These are phyloP conservation scores for Pogonus chalceus DNA, from an alignment of 1,140 invertebrate species.

Conservation along the genomic window DNA sequence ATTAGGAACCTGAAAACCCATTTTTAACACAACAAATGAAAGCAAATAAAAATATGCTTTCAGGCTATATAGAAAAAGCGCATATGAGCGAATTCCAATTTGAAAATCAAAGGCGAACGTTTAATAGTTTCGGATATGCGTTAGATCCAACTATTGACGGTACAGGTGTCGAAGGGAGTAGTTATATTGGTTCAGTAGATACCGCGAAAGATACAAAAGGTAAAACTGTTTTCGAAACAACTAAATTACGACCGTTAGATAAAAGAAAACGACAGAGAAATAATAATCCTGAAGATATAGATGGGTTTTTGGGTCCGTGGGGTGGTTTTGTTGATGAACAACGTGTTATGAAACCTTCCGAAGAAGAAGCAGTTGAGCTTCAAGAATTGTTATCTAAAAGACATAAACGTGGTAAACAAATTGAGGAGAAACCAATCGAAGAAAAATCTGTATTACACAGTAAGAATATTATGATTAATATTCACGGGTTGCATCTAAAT, in stretches of 20 bases:
- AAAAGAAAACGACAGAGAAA: conserved; percentile 89
- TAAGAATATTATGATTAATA: conserved; percentile 40
- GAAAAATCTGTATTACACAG: conserved; percentile 93
- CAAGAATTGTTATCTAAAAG: conserved; percentile 92
- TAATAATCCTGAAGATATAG: conserved; percentile 82
- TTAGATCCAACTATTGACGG: conserved; percentile 82
- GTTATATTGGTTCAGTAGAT: conserved; percentile 56
- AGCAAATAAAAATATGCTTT: conserved; percentile 80
- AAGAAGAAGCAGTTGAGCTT: conserved; percentile 83
- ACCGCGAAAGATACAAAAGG: conserved; percentile 47
- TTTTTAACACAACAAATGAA: conserved; percentile 81
- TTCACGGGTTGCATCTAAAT: conserved; percentile 1
- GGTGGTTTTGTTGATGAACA: conserved; percentile 88
- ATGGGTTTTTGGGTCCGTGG: conserved; percentile 96
- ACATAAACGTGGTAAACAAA: conserved; percentile 70
- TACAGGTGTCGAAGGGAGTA: conserved; percentile 46
- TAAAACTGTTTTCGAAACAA: conserved; percentile 84
- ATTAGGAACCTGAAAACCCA: conserved; percentile 83
- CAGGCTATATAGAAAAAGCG: conserved; percentile 90
- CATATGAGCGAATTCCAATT: conserved; percentile 97
- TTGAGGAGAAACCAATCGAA: conserved; percentile 86
- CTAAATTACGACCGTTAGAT: conserved; percentile 59
- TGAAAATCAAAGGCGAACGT: conserved; percentile 94
- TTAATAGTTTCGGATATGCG: conserved; percentile 91
- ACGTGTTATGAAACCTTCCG: conserved; percentile 75